phyloP scores from a whole-genome alignment of 2,113 vertebrate species.

The Mesembrinibis cayennensis region DNA sequence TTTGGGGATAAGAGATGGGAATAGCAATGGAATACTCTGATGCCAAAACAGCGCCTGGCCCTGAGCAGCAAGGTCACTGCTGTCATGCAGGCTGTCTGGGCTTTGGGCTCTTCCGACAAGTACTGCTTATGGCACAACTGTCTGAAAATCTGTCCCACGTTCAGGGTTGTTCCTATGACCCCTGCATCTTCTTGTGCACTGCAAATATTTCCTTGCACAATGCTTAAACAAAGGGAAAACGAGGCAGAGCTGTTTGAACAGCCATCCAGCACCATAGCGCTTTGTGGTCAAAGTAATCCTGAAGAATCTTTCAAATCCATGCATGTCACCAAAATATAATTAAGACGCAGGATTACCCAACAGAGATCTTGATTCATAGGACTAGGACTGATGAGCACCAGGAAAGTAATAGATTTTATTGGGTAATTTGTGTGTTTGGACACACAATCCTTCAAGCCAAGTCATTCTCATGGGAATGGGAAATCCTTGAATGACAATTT shows the following conservation, averaged over 20 bases:
- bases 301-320: background rate
- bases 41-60: background rate
- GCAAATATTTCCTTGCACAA: background rate
- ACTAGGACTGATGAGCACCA: background rate
- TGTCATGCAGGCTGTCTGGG: background rate
- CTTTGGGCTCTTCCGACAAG: background rate
- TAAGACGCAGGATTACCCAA: background rate
- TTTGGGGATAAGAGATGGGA: background rate
- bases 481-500: background rate
- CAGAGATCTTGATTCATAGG: background rate
- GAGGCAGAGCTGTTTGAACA: background rate
- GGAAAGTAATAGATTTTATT: background rate
- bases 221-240: background rate
- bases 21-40: background rate
- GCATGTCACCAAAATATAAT: background rate
- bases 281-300: background rate
- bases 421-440: conserved; percentile 7
- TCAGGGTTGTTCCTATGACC: background rate
- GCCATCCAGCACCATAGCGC: background rate
- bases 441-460: background rate
- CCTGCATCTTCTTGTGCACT: background rate
- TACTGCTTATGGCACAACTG: background rate
- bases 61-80: background rate
- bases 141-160: background rate
- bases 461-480: background rate